Evolutionary conservation across 2,888 invertebrate species (phyloP), one percentile per base, ranked within the genome.

Genomic region (Sylvicola cinctus): DNA sequence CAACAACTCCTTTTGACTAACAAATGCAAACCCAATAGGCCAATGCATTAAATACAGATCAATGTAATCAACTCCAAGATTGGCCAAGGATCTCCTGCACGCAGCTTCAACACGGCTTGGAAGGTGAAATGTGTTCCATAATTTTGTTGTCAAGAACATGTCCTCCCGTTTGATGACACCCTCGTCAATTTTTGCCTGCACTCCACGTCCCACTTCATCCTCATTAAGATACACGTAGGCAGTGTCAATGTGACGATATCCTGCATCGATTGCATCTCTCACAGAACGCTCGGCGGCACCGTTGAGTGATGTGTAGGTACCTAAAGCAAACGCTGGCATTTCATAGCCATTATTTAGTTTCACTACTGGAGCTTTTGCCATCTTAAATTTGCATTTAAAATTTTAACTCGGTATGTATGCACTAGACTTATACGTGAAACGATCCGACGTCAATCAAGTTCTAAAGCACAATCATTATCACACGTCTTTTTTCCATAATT

Each of bases 91-190:
- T 43, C 65, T 62, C 41, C 66, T 66, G 17, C 83, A 56, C 0
- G 74, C 74, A 1, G 68, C 63, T 37, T 72, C 68, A 10, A 90
- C 90, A 41, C 74, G 59, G 38, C 83, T 77, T 1, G 70, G 68
- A 11, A 70, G 69, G 51, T 91, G 91, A 57, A 72, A 85, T 0
- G 81, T 84, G 58, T 84, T 83, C 88, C 88, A 90, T 4, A 84
- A 52, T 69, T n/a, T n/a, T n/a, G n/a, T n/a, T n/a, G n/a, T n/a
- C n/a, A n/a, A n/a, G n/a, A 73, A 1, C 77, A 61, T 2, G n/a
- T n/a, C n/a, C n/a, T n/a, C n/a, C n/a, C n/a, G n/a, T n/a, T n/a
- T n/a, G n/a, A n/a, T n/a, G n/a, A 63, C 62, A 2, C 74, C 73
- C 41, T 73, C 70, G 0, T 51, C 50, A 33, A 77, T 60, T 57